Evolutionary conservation across 2,113 vertebrate genomes (phyloP), one percentile per base, ranked within the genome.

Genomic region (Dipodomys merriami): DNA sequence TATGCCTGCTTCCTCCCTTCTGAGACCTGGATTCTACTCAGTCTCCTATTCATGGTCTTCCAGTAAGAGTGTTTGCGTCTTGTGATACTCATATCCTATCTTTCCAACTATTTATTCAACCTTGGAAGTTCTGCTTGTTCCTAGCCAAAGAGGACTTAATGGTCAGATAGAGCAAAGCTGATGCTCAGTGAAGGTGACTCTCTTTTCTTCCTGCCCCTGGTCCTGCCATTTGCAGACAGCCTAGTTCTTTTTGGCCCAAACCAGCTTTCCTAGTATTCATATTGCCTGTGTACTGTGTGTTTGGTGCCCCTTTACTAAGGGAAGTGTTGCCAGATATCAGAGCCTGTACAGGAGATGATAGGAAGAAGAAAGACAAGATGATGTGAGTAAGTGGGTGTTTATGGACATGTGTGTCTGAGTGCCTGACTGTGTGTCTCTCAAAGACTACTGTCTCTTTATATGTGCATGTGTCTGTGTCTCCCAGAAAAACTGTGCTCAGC

Each of bases 391-490:
- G 53, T 80, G 53, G 44, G 2, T 91, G n/a, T 96, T 27, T 91
- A 62, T 46, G 18, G 7, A 1, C 33, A 18, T 67, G 19, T 84
- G 20, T 90, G 39, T 80, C 20, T 87, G 88, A 91, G 60, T 83
- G 80, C 68, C 73, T 93, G 87, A 71, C 39, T 91, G 69, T 22
- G 20, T 80, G 20, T 80, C 62, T 94, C 83, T 96, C 81, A 89
- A 68, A 96, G 89, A 64, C 94, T 91, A 53, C 87, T 0, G 44
- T 88, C 82, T 96, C 84, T 97, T 86, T 92, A 81, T 91, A 30
- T 91, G 71, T 94, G 65, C 82, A 77, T 93, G 82, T 88, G 64
- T 92, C 91, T 95, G 84, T 93, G 92, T 96, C 82, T 95, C 95
- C 84, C 85, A 83, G 94, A 95, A 85, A 91, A 96, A 73, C 86